Evolutionary conservation across 2,888 invertebrate genomes (phyloP), one percentile per base, ranked within the genome.

Genomic region (Mesopsocus fuscifrons): DNA sequence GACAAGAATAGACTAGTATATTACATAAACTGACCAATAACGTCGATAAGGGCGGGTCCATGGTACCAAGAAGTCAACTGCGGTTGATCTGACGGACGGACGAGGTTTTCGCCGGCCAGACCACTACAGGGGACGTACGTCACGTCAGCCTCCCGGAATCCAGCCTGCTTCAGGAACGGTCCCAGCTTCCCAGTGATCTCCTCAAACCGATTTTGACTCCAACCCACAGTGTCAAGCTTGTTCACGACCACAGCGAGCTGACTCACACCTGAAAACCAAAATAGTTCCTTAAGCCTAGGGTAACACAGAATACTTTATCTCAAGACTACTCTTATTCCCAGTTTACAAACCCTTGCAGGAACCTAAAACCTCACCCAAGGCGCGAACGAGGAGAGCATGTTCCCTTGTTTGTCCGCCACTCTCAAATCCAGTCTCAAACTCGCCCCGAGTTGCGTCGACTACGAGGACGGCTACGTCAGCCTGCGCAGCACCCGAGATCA

Each of bases 341-440:
- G n/a, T n/a, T n/a, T n/a, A n/a, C n/a, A n/a, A n/a, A n/a, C n/a
- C n/a, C n/a, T n/a, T n/a, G n/a, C n/a, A n/a, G n/a, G n/a, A n/a
- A n/a, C n/a, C n/a, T n/a, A n/a, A n/a, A n/a, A n/a, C n/a, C n/a
- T n/a, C 58, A 74, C 74, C 76, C 47, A 77, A 58, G 16, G 77
- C 75, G 53, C 94, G 71, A 2, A 94, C 81, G n/a, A 98, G 66
- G 41, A 97, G 64, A 2, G 97, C 91, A 66, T 98, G 97, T 60
- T 98, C 97, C 48, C 95, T 68, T 1, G 97, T 98, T 63, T 98
- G 98, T 2, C 98, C 98, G 9, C 97, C 97, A 52, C 80, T 76
- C 55, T 97, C 95, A 62, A 98, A 98, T 2, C 98, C 98, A 33
- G 95, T 91, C 63, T 99, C 98, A 64, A 99, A 99, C 65, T 98